Evolutionary conservation across 2,113 vertebrate genomes (phyloP), one percentile per base, ranked within the genome.

Genomic region (Peromyscus californicus): DNA sequence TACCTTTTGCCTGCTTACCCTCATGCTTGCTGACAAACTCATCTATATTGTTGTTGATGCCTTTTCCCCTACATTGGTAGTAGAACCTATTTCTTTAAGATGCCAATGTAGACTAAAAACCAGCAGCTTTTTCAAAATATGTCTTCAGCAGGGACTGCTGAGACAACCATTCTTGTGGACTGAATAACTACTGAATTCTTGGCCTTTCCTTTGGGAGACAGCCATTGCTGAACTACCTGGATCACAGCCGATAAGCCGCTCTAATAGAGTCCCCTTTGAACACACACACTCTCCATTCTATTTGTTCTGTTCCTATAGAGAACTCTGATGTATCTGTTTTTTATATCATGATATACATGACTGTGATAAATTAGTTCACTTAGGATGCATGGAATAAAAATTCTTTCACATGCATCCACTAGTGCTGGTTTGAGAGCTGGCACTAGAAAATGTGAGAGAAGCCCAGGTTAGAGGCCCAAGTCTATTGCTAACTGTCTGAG

Each of bases 291-390:
- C 4, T 19, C 61, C 59, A 85, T 65, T 85, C 15, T 42, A 31
- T 19, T 85, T 31, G 1, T 45, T 65, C 15, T 19, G 15, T 65
- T 45, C 17, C 26, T 63, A 65, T 45, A 16, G 15, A 85, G 9
- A 65, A 29, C n/a, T 31, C 24, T 45, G 31, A 85, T 17, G 4
- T 29, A 19, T 12, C 19, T 74, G 29, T 2, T 72, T 86, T 89
- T 82, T 78, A 79, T 5, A 94, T 69, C 93, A 78, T 74, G 75
- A 80, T 72, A 12, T 57, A 36, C 33, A 83, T 45, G 17, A 5
- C 67, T 78, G 31, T 36, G 33, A 69, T 94, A 75, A 96, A 59
- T 76, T 79, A 76, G n/a, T 74, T 92, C 79, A 89, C 8, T 12
- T 76, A 85, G 17, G 31, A 92, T 19, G 3, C 22, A 82, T 83